A percentile compares a stretch with the other conserved stretches of the same genome.
phyloP scores from a whole-genome alignment of 2,797 vertebrate species.

The Coendou prehensilis region DNA sequence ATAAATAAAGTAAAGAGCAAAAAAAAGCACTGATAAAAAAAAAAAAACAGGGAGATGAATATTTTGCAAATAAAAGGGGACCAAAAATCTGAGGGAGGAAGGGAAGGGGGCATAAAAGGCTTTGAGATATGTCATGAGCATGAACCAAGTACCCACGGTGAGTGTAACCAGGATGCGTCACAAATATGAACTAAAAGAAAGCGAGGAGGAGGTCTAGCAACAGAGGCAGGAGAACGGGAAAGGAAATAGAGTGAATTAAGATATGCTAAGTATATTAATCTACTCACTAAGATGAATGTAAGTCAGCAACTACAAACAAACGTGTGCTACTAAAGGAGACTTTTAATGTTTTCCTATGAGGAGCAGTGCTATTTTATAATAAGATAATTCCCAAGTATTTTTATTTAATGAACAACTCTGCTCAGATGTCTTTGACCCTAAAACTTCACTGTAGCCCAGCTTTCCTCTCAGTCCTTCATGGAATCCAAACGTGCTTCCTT shows the following conservation, averaged over 20 bases:
- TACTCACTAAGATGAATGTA: background rate
- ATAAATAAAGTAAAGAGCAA: background rate
- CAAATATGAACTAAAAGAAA: background rate
- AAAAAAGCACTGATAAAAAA: background rate
- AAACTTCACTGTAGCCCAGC: background rate
- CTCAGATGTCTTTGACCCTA: background rate
- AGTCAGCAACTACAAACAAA: background rate
- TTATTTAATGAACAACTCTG: background rate
- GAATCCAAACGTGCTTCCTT: constrained; percentile 68
- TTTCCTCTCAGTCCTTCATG: background rate
- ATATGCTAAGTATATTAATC: rapidly evolving
- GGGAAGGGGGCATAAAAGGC: background rate
- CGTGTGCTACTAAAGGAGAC: background rate
- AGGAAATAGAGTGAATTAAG: background rate
- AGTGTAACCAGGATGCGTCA: background rate
- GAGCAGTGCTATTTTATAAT: background rate
- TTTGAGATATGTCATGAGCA: background rate
- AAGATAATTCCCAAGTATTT: background rate
- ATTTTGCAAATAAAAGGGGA: background rate
- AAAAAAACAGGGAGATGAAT: background rate
- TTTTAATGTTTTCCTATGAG: background rate
- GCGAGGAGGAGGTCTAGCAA: rapidly evolving
- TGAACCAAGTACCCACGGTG: background rate
- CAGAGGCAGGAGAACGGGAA: background rate
- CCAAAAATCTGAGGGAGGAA: background rate